Evolutionary conservation across 2,888 invertebrate species (phyloP), one percentile per base, ranked within the genome.

Genomic region (Melinaea marsaeus): DNA sequence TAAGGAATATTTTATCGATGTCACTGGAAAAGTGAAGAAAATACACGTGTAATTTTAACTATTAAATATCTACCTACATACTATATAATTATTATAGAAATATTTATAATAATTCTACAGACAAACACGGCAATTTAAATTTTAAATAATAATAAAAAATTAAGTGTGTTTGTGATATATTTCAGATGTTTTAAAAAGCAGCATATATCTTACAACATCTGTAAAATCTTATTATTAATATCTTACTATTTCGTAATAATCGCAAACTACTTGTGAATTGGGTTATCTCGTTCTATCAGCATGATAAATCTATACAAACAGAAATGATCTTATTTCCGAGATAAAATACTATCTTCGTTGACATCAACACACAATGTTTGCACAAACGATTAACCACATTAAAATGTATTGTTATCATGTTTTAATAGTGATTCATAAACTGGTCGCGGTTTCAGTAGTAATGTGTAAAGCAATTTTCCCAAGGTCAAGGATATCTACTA

Each of bases 331-430:
- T 65, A 68, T 69, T 69, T 66, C 60, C 63, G 51, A 64, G 58
- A 62, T 58, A 57, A 63, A 61, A 65, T 62, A 60, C 61, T 48
- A 47, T 59, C 6, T 60, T 59, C 59, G 61, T 58, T 51, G 58
- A 63, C 57, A 60, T 48, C 69, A 62, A n/a, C 60, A 57, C 58
- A 60, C 64, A 60, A 65, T 71, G 76, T 85, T 83, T 80, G 74
- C 74, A 79, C 86, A 86, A 80, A 75, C 85, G 86, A 82, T 82
- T 78, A 80, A 78, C 77, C 67, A 60, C 37, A 58, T 51, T 61
- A 55, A 58, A 37, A 45, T 6, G 13, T 37, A 37, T n/a, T 37
- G 51, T 51, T 51, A 59, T 54, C 59, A 58, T 47, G 45, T 35
- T 35, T 51, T 47, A 35, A 51, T 37, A 59, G 35, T 48, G 58